Evolutionary conservation across 2,797 vertebrate genomes (phyloP).

Genomic region (Decapterus maruadsi): DNA sequence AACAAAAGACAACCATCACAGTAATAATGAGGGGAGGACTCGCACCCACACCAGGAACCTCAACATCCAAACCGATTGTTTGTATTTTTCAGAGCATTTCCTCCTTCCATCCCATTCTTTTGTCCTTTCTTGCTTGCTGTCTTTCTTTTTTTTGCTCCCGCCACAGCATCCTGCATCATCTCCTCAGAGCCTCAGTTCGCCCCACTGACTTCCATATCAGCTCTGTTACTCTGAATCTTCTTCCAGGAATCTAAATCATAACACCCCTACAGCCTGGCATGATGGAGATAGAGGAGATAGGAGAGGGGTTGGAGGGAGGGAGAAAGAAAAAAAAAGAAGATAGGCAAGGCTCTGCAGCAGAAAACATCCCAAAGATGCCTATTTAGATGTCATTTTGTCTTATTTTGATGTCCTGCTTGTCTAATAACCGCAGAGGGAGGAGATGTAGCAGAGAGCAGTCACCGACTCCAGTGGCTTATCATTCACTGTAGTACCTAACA

Average conservation of each 20-base stretch:
- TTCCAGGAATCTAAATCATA: constrained; percentile 41
- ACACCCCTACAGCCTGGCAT: constrained; percentile 26
- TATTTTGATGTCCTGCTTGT: constrained; percentile 63
- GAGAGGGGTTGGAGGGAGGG: neutral
- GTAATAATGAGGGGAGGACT: constrained; percentile 35
- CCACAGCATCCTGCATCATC: constrained; percentile 9
- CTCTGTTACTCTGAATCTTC: constrained; percentile 17
- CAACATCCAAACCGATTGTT: constrained; percentile 33
- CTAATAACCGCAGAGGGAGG: constrained; percentile 48
- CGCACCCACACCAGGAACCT: constrained; percentile 14
- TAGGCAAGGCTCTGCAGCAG: constrained; percentile 12
- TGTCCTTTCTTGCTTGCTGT: neutral
- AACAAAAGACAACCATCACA: constrained; percentile 30
- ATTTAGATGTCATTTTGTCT: constrained; percentile 71
- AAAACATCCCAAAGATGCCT: constrained; percentile 60
- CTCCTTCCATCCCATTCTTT: neutral
- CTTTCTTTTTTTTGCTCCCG: neutral
- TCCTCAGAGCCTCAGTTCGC: constrained; percentile 4
- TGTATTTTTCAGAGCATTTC: constrained; percentile 6
- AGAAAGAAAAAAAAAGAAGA: neutral
- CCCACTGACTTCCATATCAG: constrained; percentile 27
- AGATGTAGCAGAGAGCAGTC: constrained; percentile 49
- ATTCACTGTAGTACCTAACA: constrained; percentile 35
- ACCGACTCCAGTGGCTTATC: constrained; percentile 55
- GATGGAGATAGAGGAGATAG: constrained; percentile 44